These are phyloP conservation scores for Emydoidea blandingii DNA, from an alignment of 2,797 vertebrate genomes.

Conservation along the genomic window DNA sequence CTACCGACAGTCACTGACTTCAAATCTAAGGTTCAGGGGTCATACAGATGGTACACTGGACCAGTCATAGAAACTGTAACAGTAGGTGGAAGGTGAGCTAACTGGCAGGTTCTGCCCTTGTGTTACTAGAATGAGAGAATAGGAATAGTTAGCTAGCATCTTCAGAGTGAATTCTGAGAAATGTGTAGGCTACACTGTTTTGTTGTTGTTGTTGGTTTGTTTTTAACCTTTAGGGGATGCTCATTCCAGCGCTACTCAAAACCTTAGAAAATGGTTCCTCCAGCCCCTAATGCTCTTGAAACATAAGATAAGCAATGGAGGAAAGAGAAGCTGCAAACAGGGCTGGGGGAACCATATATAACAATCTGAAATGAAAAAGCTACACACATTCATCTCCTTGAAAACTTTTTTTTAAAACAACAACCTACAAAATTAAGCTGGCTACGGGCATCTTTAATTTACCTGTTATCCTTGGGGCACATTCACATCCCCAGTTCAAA, in stretches of 20 bases:
- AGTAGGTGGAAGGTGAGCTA: background rate
- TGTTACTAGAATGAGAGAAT: background rate
- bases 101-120: background rate
- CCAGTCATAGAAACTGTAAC: background rate
- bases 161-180: background rate
- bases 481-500: fast-evolving
- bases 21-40: background rate
- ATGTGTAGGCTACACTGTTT: background rate
- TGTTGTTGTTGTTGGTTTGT: too few relatives aligned
- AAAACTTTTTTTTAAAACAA: background rate
- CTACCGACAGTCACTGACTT: background rate
- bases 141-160: background rate
- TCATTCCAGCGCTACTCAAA: background rate
- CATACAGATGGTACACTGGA: background rate
- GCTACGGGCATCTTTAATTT: background rate
- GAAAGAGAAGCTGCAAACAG: background rate
- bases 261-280: background rate
- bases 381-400: background rate
- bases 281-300: background rate
- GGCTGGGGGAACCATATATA: background rate
- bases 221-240: background rate
- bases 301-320: background rate
- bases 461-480: background rate
- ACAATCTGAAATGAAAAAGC: background rate
- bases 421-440: background rate